Conservation (phyloP, 2,113 vertebrate genomes). For the Ophthalmotilapia sp. region DNA sequence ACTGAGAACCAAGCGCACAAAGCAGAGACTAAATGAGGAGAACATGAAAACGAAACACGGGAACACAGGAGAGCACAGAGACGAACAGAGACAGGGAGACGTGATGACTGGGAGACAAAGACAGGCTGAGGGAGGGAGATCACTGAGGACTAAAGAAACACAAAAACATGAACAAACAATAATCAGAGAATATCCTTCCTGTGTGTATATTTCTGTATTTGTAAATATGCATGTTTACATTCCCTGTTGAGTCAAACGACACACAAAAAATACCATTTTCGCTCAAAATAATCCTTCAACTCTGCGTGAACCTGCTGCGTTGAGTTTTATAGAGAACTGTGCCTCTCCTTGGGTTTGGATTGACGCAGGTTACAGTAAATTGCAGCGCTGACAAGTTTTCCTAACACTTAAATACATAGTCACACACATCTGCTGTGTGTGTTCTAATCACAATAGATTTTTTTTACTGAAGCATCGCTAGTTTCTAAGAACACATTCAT, state of each 20-base stretch:
- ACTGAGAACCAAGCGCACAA: not conserved
- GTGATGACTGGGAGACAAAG: not conserved
- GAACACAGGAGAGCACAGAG: not conserved
- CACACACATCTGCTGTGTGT: not conserved
- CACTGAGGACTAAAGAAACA: fast-evolving
- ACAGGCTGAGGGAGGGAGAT: not conserved
- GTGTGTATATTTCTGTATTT: not conserved
- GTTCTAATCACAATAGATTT: not conserved
- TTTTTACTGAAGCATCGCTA: not conserved
- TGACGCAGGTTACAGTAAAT: too few species aligned
- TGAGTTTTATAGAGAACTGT: not conserved
- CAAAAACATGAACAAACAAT: not conserved
- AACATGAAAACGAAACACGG: not conserved
- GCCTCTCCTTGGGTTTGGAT: not conserved
- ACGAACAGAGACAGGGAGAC: not conserved
- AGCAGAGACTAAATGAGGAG: not conserved
- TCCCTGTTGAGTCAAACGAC: not conserved
- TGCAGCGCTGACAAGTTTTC: not conserved
- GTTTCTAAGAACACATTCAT: not conserved
- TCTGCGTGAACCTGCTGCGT: not conserved
- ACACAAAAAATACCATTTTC: not conserved
- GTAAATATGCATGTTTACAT: not conserved
- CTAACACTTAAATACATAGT: not conserved
- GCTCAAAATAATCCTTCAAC: not conserved
- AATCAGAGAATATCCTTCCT: not conserved